Base-by-base conservation (phyloP, 1,140 invertebrate genomes). In the Drosophila bifasciata region DNA sequence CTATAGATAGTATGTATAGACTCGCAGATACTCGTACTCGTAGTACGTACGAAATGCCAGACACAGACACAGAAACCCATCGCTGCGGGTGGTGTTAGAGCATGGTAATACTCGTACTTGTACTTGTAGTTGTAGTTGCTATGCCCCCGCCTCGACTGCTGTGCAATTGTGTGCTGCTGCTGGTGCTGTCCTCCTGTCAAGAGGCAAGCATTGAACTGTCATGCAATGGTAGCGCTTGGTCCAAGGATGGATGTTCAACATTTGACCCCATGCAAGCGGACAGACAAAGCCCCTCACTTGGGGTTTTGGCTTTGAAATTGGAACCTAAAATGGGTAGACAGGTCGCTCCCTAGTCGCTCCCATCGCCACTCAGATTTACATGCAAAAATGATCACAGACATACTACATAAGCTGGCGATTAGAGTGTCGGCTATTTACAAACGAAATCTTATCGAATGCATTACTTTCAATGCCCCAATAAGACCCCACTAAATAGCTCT, bases 191-290 rank as follows among this genome's bases (percentile, higher is more conserved):
- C 50, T 51, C 32, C 32, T n/a, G 49, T 56, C 41, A 60, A 32
- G 50, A 57, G 36, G 21, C 76, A 64, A 64, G 39, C 64, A 57
- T 52, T 75, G 40, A 74, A 58, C 49, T 79, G 58, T 41, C 62
- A 56, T 15, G n/a, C 44, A 45, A 17, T 50, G 48, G 72, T 58
- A 45, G 49, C 64, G 43, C 49, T n/a, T 36, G 49, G 58, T 50
- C 39, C 51, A 48, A 45, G 58, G 66, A 51, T 74, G 49, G 58
- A 63, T 59, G 55, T 53, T 39, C 50, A 21, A n/a, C 57, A 55
- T 52, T 75, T 79, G 76, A 75, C 53, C 63, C 59, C 63, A 52
- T 80, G 56, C 70, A 60, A 75, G 75, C 70, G 46, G 55, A 50
- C 44, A 43, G 9, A 25, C 72, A 51, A 48, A 48, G 19, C 45